Evolutionary conservation across 2,113 vertebrate genomes (phyloP).

Genomic region (Psettodes erumei): DNA sequence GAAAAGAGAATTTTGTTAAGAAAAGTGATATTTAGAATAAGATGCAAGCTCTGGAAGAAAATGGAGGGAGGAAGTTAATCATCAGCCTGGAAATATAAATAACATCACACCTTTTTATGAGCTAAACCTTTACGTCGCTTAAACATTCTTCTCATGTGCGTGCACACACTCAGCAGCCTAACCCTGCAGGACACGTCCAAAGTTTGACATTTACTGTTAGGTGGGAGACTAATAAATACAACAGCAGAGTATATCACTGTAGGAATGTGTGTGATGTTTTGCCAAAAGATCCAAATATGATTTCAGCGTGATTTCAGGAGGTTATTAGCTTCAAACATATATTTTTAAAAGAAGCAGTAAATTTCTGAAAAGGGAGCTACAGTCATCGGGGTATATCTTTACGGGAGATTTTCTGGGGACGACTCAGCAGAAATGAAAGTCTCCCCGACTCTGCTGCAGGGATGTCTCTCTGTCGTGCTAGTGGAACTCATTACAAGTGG

Average conservation of each 20-base stretch:
- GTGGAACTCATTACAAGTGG: constrained; percentile 65
- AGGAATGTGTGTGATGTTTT: constrained; percentile 70
- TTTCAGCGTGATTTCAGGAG: constrained; percentile 58
- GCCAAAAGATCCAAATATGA: constrained; percentile 65
- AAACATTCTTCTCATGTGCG: constrained; percentile 36
- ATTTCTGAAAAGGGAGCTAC: constrained; percentile 35
- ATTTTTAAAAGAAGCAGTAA: constrained; percentile 63
- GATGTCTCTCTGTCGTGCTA: constrained; percentile 37
- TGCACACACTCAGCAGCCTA: constrained; percentile 43
- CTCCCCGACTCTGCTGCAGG: constrained; percentile 18
- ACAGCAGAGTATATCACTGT: constrained; percentile 33
- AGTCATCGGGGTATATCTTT: constrained; percentile 40
- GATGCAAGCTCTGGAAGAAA: not conserved
- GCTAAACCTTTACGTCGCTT: constrained; percentile 31
- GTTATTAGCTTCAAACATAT: constrained; percentile 44
- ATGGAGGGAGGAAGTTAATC: constrained; percentile 21
- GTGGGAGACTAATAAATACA: constrained; percentile 66
- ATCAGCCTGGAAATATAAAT: constrained; percentile 33
- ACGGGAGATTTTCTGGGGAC: constrained; percentile 27
- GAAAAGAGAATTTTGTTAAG: constrained; percentile 22
- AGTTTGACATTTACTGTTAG: constrained; percentile 71
- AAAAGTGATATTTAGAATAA: constrained; percentile 17
- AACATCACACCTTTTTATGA: constrained; percentile 33
- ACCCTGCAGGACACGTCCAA: constrained; percentile 51
- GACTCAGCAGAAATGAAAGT: constrained; percentile 56